A percentile compares a stretch with the other conserved stretches of the same genome.
Conservation (phyloP, 2,113 vertebrate species). For the Vimba vimba region DNA sequence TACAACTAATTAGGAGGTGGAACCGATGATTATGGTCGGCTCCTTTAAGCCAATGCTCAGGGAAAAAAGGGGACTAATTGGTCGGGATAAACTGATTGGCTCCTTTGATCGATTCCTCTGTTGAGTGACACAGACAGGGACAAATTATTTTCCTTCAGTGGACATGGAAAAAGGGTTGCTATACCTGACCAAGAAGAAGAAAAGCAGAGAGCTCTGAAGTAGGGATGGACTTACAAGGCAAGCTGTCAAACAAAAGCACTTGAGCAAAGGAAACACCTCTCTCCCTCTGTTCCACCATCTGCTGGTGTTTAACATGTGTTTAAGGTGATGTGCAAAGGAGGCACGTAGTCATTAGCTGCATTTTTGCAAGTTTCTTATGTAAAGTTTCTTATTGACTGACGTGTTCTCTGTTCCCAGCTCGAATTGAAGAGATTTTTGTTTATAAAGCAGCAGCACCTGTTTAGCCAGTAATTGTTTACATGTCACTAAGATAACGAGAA, state of each 20-base stretch:
- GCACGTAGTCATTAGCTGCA: background rate
- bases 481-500: no score
- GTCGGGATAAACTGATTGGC: constrained; percentile 66
- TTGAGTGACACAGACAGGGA: constrained; percentile 51
- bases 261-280: constrained; percentile 29
- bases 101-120: constrained; percentile 62
- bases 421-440: background rate
- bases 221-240: constrained; percentile 10
- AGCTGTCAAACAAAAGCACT: constrained; percentile 41
- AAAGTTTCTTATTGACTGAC: background rate
- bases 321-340: constrained; percentile 34
- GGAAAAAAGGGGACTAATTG: constrained; percentile 61
- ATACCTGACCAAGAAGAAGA: constrained; percentile 50
- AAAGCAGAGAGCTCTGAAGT: constrained; percentile 21
- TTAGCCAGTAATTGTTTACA: background rate
- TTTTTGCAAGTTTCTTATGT: background rate
- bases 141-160: constrained; percentile 59
- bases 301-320: constrained; percentile 39
- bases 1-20: constrained; percentile 63
- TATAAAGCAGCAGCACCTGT: background rate
- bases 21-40: constrained; percentile 55
- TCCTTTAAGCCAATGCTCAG: constrained; percentile 42
- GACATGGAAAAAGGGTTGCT: constrained; percentile 44
- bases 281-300: constrained; percentile 58
- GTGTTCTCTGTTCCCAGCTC: background rate